Conservation (phyloP, 2,113 vertebrate genomes). For the Perognathus longimembris region DNA sequence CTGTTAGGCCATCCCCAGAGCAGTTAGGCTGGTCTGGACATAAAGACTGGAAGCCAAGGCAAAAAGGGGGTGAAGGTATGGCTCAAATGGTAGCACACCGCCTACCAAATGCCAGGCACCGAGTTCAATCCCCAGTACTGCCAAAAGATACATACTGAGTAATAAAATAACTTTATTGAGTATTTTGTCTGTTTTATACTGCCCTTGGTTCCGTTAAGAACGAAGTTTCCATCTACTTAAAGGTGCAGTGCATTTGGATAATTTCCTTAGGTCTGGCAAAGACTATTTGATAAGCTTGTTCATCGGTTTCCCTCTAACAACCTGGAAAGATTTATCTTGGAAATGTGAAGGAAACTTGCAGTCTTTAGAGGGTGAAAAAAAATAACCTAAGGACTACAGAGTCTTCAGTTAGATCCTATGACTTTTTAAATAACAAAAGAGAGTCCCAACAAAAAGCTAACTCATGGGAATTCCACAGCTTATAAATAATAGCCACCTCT, state of each 20-base stretch:
- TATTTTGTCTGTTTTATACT: slow-evolving; percentile 57
- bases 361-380: background rate
- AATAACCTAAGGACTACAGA: background rate
- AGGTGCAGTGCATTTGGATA: slow-evolving; percentile 9
- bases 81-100: too few relatives aligned
- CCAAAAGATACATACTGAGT: background rate
- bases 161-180: slow-evolving; percentile 47
- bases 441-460: slow-evolving; percentile 28
- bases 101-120: too few relatives aligned
- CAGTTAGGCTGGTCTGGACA: too few relatives aligned
- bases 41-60: too few relatives aligned
- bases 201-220: slow-evolving; percentile 30
- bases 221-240: slow-evolving; percentile 14
- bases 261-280: slow-evolving; percentile 34
- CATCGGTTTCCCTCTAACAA: background rate
- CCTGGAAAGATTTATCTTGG: slow-evolving; percentile 24
- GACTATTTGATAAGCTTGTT: background rate
- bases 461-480: slow-evolving; percentile 11
- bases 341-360: slow-evolving; percentile 38
- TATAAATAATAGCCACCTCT: slow-evolving; percentile 13
- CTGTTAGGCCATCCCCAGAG: too few relatives aligned
- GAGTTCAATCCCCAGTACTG: too few relatives aligned
- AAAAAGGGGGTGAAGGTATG: too few relatives aligned
- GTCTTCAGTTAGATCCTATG: slow-evolving; percentile 6
- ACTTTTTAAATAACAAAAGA: slow-evolving; percentile 51